phyloP scores from a whole-genome alignment of 1,140 invertebrate species.

The Bombus breviceps region DNA sequence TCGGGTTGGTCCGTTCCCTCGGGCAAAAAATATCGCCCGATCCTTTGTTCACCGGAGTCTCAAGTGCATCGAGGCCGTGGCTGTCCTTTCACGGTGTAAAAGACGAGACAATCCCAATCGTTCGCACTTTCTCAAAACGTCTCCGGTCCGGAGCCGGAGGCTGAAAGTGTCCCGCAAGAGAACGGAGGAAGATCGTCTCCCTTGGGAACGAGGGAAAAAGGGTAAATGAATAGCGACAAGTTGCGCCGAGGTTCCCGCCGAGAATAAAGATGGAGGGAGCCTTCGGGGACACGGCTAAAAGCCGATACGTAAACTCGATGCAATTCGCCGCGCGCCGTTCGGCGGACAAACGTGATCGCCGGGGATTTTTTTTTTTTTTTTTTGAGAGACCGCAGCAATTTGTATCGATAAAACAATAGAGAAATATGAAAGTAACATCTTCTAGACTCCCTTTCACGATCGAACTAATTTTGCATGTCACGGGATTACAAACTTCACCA shows the following conservation, averaged over 20 bases:
- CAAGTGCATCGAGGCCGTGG: slow-evolving; percentile 10
- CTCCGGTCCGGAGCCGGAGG: slow-evolving; percentile 12
- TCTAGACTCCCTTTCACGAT: neutral
- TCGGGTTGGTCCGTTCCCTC: neutral
- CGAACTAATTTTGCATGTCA: neutral
- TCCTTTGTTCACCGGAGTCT: slow-evolving; percentile 17
- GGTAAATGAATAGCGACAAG: slow-evolving; percentile 60
- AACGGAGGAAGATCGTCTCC: slow-evolving; percentile 18
- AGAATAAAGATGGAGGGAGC: slow-evolving; percentile 44
- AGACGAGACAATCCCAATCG: slow-evolving; percentile 47
- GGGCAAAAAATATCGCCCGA: slow-evolving; percentile 6
- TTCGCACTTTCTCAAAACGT: slow-evolving; percentile 53
- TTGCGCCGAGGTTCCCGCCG: slow-evolving; percentile 29
- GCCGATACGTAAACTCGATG: slow-evolving; percentile 26
- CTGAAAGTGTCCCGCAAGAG: slow-evolving; percentile 43
- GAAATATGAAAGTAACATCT: neutral
- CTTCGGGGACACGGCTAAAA: slow-evolving; percentile 16
- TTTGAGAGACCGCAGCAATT: neutral
- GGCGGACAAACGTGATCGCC: neutral
- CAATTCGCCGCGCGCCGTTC: neutral
- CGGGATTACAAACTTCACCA: too few relatives aligned
- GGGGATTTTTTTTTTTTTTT: neutral
- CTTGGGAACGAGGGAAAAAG: slow-evolving; percentile 10
- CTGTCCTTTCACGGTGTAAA: slow-evolving; percentile 21
- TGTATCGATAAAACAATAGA: neutral